Evolutionary conservation across 2,113 vertebrate genomes (phyloP).

Genomic region (Aptenodytes patagonicus): DNA sequence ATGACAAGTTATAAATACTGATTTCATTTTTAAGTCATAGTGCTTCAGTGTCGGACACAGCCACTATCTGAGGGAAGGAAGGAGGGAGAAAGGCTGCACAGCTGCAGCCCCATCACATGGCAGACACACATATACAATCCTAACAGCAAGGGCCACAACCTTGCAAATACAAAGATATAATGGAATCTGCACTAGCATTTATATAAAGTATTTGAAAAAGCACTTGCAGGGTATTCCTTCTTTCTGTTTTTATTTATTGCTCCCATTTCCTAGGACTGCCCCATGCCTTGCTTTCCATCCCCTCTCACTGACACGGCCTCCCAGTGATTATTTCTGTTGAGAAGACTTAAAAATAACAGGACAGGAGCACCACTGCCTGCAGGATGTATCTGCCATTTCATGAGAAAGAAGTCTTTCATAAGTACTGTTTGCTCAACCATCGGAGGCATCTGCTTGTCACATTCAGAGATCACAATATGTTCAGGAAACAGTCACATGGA

Average conservation of each 20-base stretch:
- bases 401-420: slow-evolving; percentile 33
- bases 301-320: neutral
- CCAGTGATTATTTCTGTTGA: neutral
- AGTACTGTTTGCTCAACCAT: neutral
- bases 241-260: neutral
- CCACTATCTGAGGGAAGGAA: neutral
- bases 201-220: neutral
- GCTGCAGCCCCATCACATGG: neutral
- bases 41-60: neutral
- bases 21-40: neutral
- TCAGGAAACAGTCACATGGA: slow-evolving; percentile 43
- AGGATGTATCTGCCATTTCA: slow-evolving; percentile 17
- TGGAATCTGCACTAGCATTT: neutral
- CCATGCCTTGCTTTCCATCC: neutral
- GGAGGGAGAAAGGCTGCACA: neutral
- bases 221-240: neutral
- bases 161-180: neutral
- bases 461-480: neutral
- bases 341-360: neutral
- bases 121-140: neutral
- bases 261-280: neutral
- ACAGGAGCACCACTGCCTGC: neutral
- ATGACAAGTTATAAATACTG: neutral
- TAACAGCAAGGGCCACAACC: neutral
- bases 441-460: slow-evolving; percentile 56